Evolutionary conservation across 2,797 vertebrate species (phyloP), one percentile per base, ranked within the genome.

Genomic region (Podarcis lilfordi): DNA sequence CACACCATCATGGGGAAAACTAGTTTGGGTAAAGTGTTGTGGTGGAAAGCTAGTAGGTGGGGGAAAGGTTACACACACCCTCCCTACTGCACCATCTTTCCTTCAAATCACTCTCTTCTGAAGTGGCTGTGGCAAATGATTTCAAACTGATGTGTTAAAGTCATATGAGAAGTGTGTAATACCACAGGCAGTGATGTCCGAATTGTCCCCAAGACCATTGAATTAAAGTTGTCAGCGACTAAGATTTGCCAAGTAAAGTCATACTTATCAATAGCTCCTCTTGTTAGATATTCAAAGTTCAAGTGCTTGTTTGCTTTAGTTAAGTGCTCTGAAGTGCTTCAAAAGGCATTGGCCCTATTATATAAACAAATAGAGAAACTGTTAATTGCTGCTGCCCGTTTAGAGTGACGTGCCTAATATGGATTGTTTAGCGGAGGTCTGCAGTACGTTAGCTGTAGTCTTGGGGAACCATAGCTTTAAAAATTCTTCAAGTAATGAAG

Each of bases 321-420:
- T 96, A 96, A 97, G 96, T 96, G 93, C 89, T 93, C 92, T 96
- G 94, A 96, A 96, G 95, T 96, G 94, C 93, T 96, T 95, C 93
- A 92, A 89, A 92, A 95, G 93, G 84, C 86, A 92, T 55, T 89
- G 94, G 91, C 83, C 94, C 89, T 1, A 96, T 96, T 96, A 91
- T 96, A 95, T 96, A 95, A 96, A 96, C 95, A 96, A 95, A 95
- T 61, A 94, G 89, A 94, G 93, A 93, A 95, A 95, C 83, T 43
- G 93, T 91, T 95, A 95, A 92, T 95, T 92, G 93, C 87, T 43
- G 88, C 83, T 74, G 85, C 89, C 89, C 9, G 64, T 92, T 91
- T 88, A 91, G 90, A 69, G 86, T 80, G 72, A 77, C 68, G 92
- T 95, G 89, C 91, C 80, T 86, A 92, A 81, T 93, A 88, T 92